Evolutionary conservation across 1,140 invertebrate species (phyloP), one percentile per base, ranked within the genome.

Genomic region (Bombus waltoni): DNA sequence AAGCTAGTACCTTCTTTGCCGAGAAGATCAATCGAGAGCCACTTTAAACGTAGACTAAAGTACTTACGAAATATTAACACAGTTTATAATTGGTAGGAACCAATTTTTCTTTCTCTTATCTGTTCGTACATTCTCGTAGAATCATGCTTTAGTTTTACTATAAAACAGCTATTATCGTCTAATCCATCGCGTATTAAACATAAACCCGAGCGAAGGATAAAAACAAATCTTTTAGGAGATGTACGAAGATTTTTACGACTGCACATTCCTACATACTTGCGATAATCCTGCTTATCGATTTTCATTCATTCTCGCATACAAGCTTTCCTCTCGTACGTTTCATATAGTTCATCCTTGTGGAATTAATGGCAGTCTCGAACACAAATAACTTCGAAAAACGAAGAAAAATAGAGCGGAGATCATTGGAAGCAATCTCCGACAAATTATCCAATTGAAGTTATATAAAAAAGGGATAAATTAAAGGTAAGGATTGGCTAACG

Each of bases 321-420:
- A 53, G 18, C 47, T 53, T 53, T 53, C 22, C 47, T 22, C 47
- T 22, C 6, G 18, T 5, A 8, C 6, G 18, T 53, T 22, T 22
- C 47, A 22, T 53, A 53, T 22, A 53, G 47, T 59, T 59, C 57
- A 4, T 59, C 25, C 22, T 62, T 47, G 66, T 38, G 47, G 53
- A 66, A 81, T 81, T 72, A 86, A 57, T 42, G 42, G n/a, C 13
- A n/a, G 5, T 44, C 11, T 3, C 28, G 13, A 40, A 11, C 9
- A 35, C 15, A 15, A 35, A 68, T 38, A 13, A 53, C 53, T 40
- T 42, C 25, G 57, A 42, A 38, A 75, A 42, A 72, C 59, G 70
- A 28, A n/a, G 76, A 38, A 42, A 78, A 77, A 83, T 44, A 59
- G 28, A 57, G 62, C 9, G 38, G 38, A 83, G 71, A 83, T 82